Percentiles rank a stretch among this genome's conserved stretches.
Evolutionary conservation across 1,140 invertebrate species (phyloP).

Genomic region (Pteromalus puparum): DNA sequence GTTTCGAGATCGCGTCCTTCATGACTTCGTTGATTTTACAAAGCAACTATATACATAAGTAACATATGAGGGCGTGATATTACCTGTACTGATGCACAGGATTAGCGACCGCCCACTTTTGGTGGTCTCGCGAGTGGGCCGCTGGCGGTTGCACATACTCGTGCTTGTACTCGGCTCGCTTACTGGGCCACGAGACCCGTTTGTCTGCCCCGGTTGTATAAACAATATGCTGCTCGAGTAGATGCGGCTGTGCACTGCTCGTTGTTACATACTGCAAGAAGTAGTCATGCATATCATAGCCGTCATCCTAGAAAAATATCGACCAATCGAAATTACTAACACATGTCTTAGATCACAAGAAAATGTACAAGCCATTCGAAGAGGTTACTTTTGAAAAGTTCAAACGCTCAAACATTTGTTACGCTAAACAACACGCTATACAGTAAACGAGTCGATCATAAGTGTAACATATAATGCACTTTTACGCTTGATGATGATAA

Average conservation of each 20-base stretch:
- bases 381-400: constrained; percentile 10
- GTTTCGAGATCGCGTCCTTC: neutral
- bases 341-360: neutral
- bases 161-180: constrained; percentile 75
- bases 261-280: constrained; percentile 77
- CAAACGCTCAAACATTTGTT: neutral
- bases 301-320: constrained; percentile 71
- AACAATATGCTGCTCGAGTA: constrained; percentile 78
- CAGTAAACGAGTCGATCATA: neutral
- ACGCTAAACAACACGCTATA: neutral
- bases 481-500: too few species aligned
- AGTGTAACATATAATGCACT: neutral
- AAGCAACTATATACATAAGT: neutral
- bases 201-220: constrained; percentile 77
- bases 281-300: constrained; percentile 74
- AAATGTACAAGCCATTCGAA: constrained; percentile 6
- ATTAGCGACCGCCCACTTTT: constrained; percentile 77
- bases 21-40: neutral
- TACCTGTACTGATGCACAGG: constrained; percentile 79
- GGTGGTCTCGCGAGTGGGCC: constrained; percentile 77
- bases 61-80: neutral
- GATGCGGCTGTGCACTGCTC: constrained; percentile 70
- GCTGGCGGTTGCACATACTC: constrained; percentile 81
- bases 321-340: constrained; percentile 45
- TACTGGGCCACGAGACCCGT: constrained; percentile 78